Evolutionary conservation across 2,797 vertebrate species (phyloP).

Genomic region (Monodelphis domestica): DNA sequence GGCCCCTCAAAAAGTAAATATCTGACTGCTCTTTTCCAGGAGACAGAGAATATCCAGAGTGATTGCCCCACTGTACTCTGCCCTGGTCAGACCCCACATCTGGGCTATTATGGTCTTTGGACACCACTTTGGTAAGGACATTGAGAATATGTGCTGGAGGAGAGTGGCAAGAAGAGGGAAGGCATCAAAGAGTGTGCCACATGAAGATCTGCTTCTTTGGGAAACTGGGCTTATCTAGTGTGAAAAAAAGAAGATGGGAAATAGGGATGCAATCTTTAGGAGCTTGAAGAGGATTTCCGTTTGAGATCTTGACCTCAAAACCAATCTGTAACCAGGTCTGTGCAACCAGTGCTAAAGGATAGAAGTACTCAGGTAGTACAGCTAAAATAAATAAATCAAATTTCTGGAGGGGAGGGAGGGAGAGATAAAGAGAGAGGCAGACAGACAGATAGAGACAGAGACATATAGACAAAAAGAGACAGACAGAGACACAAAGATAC

Average conservation of each 20-base stretch:
- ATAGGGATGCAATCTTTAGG: not conserved
- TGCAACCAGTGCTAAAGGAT: not conserved
- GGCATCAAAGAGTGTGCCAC: not conserved
- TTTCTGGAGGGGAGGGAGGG: not conserved
- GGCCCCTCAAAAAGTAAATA: not conserved
- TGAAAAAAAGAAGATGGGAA: not conserved
- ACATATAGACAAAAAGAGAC: no score
- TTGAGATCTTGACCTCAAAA: not conserved
- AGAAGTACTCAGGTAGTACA: not conserved
- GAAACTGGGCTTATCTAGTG: not conserved
- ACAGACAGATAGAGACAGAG: not conserved
- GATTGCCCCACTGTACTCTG: not conserved
- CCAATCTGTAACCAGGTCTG: not conserved
- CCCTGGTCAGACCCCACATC: not conserved
- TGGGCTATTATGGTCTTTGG: not conserved
- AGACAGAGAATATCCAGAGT: not conserved
- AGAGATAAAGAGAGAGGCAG: not conserved
- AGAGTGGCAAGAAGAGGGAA: not conserved
- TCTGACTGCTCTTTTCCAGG: not conserved
- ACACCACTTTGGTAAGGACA: not conserved
- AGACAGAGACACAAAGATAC: no score
- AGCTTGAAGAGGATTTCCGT: not conserved
- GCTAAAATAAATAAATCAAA: not conserved
- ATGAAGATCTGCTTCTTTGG: not conserved
- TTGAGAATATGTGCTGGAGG: not conserved